Base-by-base conservation (phyloP, 2,113 vertebrate species). In the Crotophaga sulcirostris region DNA sequence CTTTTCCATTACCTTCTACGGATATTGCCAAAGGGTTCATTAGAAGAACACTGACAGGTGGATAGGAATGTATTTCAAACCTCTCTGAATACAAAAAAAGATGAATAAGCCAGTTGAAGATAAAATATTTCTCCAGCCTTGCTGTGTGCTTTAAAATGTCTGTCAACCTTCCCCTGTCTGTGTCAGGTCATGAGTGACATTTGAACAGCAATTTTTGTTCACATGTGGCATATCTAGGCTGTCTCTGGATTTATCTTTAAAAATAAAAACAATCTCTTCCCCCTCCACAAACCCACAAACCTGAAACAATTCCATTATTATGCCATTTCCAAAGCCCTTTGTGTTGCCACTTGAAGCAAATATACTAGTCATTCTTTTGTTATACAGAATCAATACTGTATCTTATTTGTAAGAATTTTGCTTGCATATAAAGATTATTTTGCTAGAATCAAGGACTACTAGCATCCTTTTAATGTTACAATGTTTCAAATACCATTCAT, bases 131-230 rank as follows among this genome's bases (percentile, higher is more conserved):
- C 34, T 72, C 11, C 51, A 54, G 38, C 10, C 23, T 92, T 92
- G 69, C 55, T 76, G 8, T 49, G 28, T 72, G 23, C 51, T 75
- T 94, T 84, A 59, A 88, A 90, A 80, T 84, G 54, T 84, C 64
- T 83, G 68, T 54, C 81, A 94, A 16, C 10, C 14, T 82, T 77
- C 86, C 20, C 14, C 31, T 77, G n/a, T 84, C 64, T 78, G 14
- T 93, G 88, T 92, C 86, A 95, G 72, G 56, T 74, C 72, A 77
- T 90, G 58, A 92, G 21, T 94, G 88, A 77, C 82, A 84, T 94
- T 94, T 93, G 38, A 97, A 79, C 60, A 86, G 56, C 23, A 84
- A 60, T 82, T 94, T 96, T 74, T 90, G 56, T 90, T 95, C 78
- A 64, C 59, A 11, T 91, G 31, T 74, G 51, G 31, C 74, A 68